These are phyloP conservation scores for Smutsia gigantea DNA, from an alignment of 2,797 vertebrate genomes.

Conservation along the genomic window DNA sequence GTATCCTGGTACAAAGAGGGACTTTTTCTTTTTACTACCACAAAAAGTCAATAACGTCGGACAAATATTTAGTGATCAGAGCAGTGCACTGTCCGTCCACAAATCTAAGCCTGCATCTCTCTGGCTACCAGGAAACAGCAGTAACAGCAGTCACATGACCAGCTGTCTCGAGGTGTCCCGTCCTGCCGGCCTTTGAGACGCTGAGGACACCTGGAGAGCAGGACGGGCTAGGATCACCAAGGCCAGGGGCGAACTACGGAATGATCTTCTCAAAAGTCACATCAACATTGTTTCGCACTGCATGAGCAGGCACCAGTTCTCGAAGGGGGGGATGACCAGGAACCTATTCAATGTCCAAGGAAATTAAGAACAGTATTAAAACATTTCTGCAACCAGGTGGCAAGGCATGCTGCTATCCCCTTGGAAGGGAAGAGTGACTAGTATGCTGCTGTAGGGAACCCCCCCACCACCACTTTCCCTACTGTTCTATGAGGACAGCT, in stretches of 20 bases:
- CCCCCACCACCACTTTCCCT: too few relatives aligned
- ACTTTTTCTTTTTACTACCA: background rate
- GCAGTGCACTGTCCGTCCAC: background rate
- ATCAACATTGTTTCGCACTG: background rate
- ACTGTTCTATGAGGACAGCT: too few relatives aligned
- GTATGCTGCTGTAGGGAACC: too few relatives aligned
- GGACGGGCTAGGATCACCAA: background rate
- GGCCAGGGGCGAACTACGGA: background rate
- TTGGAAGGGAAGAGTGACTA: background rate
- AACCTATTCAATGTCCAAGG: background rate
- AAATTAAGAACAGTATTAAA: background rate
- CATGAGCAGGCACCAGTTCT: background rate
- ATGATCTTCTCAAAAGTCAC: background rate
- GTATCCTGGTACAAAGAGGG: background rate
- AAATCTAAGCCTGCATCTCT: background rate
- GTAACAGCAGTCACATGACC: background rate
- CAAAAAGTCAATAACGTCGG: background rate
- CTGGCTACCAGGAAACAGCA: background rate
- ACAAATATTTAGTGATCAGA: slow-evolving; percentile 43
- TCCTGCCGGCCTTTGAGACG: background rate
- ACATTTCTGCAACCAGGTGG: background rate
- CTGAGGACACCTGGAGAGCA: background rate
- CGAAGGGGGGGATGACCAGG: background rate
- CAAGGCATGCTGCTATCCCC: background rate
- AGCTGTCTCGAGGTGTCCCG: too few relatives aligned